Evolutionary conservation across 2,888 invertebrate species (phyloP).

Genomic region (Alviniconcha strummeri): DNA sequence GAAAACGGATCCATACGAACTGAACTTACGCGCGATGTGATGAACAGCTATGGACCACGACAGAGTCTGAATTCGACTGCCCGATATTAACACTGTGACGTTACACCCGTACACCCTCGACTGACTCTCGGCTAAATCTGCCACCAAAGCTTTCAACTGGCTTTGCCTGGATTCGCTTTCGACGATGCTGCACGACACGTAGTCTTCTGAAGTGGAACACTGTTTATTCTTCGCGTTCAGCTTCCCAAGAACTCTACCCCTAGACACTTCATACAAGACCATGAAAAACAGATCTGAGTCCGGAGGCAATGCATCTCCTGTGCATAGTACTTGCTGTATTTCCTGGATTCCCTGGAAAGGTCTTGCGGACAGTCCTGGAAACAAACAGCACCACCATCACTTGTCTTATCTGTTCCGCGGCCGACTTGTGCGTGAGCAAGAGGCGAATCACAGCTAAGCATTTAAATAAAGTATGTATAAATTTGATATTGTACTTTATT

Average conservation of each 20-base stretch:
- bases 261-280: slow-evolving; percentile 1
- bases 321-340: slow-evolving; percentile 5
- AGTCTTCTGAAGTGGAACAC: background rate
- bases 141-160: background rate
- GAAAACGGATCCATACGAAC: too few species aligned
- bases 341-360: background rate
- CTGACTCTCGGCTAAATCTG: slow-evolving; percentile 10
- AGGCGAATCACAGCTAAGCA: too few species aligned
- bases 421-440: too few species aligned
- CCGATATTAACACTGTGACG: slow-evolving; percentile 8
- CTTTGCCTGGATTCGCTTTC: background rate
- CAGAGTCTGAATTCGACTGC: background rate
- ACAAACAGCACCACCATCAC: background rate
- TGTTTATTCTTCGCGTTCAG: background rate
- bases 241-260: background rate
- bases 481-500: too few species aligned
- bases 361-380: slow-evolving; percentile 11
- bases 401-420: too few species aligned
- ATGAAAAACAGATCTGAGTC: background rate
- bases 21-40: background rate
- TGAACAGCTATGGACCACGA: slow-evolving; percentile 5
- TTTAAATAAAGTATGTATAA: too few species aligned
- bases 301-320: background rate
- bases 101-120: slow-evolving; percentile 20
- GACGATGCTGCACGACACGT: background rate